These are phyloP conservation scores for Xiphophorus hellerii DNA, from an alignment of 2,113 vertebrate genomes.

Conservation along the genomic window DNA sequence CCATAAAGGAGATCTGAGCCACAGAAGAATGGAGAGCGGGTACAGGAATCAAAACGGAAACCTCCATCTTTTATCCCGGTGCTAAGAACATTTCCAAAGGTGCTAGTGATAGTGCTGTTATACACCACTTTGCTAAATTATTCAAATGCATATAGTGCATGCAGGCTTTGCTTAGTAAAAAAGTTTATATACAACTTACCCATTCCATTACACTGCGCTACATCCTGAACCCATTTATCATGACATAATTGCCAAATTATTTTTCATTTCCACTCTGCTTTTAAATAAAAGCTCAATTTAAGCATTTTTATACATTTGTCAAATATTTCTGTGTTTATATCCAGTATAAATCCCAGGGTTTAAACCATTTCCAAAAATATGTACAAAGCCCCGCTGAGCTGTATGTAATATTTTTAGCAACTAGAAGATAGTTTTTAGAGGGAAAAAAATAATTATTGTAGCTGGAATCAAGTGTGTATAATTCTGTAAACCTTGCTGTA, in stretches of 20 bases:
- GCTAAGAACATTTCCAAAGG: constrained; percentile 64
- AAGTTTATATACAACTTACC: constrained; percentile 45
- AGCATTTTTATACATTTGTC: constrained; percentile 53
- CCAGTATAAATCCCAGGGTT: constrained; percentile 59
- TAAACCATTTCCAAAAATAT: constrained; percentile 58
- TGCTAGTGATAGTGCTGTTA: constrained; percentile 68
- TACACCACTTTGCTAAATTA: constrained; percentile 72
- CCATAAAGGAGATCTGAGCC: constrained; percentile 57
- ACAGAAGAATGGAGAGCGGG: constrained; percentile 40
- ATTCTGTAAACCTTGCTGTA: constrained; percentile 82
- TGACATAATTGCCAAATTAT: constrained; percentile 25
- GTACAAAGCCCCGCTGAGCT: constrained; percentile 72
- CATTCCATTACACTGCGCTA: constrained; percentile 54
- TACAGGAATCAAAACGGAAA: constrained; percentile 26
- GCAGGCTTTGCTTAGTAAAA: constrained; percentile 50
- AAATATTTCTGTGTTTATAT: constrained; percentile 42
- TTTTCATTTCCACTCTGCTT: constrained; percentile 22
- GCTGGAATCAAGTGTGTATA: constrained; percentile 80
- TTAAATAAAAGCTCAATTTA: constrained; percentile 54
- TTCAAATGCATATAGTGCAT: constrained; percentile 62
- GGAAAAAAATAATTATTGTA: constrained; percentile 50
- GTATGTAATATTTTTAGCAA: constrained; percentile 73
- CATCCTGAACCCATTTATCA: constrained; percentile 21
- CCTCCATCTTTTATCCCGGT: constrained; percentile 44
- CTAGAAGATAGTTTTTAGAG: constrained; percentile 63